These are phyloP conservation scores for Cistogaster globosa DNA, from an alignment of 2,888 invertebrate genomes.

Conservation along the genomic window DNA sequence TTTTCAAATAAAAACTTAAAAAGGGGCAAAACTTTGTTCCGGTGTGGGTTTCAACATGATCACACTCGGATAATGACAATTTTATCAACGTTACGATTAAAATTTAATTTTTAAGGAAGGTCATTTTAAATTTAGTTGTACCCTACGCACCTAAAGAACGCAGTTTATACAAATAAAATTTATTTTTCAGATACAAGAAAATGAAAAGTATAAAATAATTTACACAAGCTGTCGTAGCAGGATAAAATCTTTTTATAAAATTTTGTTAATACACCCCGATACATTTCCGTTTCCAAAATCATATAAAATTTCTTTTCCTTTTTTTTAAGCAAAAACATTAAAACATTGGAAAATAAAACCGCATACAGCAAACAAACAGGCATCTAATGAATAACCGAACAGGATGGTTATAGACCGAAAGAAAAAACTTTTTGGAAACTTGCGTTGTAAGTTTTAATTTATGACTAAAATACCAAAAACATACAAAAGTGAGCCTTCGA, in stretches of 20 bases:
- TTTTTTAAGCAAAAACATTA: background rate
- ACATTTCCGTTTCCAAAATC: background rate
- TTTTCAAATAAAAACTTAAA: too few relatives aligned
- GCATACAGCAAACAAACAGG: constrained; percentile 6
- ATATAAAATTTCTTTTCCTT: background rate
- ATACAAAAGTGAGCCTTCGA: constrained; percentile 20
- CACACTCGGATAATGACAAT: too few relatives aligned
- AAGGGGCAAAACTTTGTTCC: too few relatives aligned
- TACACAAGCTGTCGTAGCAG: background rate
- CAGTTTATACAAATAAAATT: too few relatives aligned
- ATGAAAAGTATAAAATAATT: too few relatives aligned
- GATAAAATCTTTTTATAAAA: background rate
- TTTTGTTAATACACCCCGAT: background rate
- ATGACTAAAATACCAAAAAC: constrained; percentile 47
- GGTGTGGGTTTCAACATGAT: too few relatives aligned
- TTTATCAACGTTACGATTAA: too few relatives aligned
- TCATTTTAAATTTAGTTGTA: too few relatives aligned
- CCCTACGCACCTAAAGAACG: too few relatives aligned
- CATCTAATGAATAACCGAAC: background rate
- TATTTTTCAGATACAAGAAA: too few relatives aligned
- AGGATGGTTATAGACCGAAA: background rate
- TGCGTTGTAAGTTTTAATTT: constrained; percentile 19
- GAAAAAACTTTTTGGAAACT: background rate
- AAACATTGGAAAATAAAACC: background rate
- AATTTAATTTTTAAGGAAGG: too few relatives aligned